Conservation (phyloP, 1,140 invertebrate species). For the Leptinotarsa lineolata region DNA sequence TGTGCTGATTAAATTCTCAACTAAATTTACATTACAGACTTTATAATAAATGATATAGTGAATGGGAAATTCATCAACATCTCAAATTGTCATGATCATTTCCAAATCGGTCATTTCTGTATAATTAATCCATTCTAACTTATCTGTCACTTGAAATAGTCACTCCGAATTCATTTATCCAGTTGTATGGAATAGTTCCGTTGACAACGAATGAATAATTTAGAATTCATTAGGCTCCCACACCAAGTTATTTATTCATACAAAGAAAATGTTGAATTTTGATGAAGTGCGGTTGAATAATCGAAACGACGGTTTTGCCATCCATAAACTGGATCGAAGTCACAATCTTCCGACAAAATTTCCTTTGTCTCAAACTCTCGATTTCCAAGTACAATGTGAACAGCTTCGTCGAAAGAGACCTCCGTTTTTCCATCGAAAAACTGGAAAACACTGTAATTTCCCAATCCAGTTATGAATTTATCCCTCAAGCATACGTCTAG, state of each 20-base stretch:
- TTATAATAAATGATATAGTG: too few relatives aligned
- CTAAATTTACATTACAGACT: too few relatives aligned
- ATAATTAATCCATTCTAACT: not conserved
- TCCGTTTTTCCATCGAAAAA: slow-evolving; percentile 25
- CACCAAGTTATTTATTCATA: too few relatives aligned
- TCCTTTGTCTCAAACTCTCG: not conserved
- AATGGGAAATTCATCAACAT: too few relatives aligned
- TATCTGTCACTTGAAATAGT: too few relatives aligned
- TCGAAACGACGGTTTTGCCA: not conserved
- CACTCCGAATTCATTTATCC: too few relatives aligned
- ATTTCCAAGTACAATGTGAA: slow-evolving; percentile 9
- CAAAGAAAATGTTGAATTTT: not conserved
- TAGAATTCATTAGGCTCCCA: too few relatives aligned
- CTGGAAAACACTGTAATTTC: slow-evolving; percentile 1
- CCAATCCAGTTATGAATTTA: slow-evolving; percentile 22
- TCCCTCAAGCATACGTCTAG: slow-evolving; percentile 23
- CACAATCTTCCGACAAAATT: not conserved
- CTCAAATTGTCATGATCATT: too few relatives aligned
- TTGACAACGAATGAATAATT: too few relatives aligned
- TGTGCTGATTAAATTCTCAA: too few relatives aligned
- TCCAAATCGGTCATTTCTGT: not conserved
- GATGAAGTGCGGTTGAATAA: not conserved
- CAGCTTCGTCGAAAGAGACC: slow-evolving; percentile 21
- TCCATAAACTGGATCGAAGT: not conserved
- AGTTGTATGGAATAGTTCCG: too few relatives aligned